Evolutionary conservation across 2,113 vertebrate genomes (phyloP).

Genomic region (Archilochus colubris): DNA sequence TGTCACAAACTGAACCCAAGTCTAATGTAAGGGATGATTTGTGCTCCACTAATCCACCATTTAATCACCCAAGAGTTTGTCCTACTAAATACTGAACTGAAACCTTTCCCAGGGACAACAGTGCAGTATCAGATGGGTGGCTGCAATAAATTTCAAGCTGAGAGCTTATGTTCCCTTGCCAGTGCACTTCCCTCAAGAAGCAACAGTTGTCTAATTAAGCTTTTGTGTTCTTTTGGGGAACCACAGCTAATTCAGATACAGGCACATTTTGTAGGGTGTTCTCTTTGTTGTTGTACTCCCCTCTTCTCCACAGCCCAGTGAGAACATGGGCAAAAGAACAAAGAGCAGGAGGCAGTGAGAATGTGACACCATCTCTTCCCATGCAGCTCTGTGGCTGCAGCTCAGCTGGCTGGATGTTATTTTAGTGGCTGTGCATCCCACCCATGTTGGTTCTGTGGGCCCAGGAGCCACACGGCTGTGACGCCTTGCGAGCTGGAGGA

Average conservation of each 20-base stretch:
- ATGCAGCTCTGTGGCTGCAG: neutral
- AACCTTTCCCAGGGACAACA: neutral
- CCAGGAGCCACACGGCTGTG: constrained; percentile 51
- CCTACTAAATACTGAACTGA: neutral
- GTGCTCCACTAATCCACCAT: neutral
- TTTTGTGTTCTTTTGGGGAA: neutral
- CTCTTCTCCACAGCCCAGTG: accelerated
- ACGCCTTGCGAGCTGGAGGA: constrained; percentile 62
- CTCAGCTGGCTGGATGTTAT: constrained; percentile 43
- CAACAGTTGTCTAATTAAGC: neutral
- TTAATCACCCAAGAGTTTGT: neutral
- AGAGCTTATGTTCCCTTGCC: neutral
- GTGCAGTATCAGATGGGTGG: neutral
- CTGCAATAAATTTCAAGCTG: neutral
- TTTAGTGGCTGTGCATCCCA: constrained; percentile 69
- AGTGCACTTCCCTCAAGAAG: neutral
- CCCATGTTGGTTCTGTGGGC: constrained; percentile 54
- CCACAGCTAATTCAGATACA: neutral
- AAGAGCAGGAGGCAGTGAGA: constrained; percentile 47
- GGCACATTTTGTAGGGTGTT: neutral
- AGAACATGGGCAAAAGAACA: constrained; percentile 42
- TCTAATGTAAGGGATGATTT: neutral
- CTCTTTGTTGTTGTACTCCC: neutral
- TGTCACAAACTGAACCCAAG: neutral
- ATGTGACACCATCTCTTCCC: constrained; percentile 57